Evolutionary conservation across 1,140 invertebrate species (phyloP).

Genomic region (Drosophila lacteicornis): DNA sequence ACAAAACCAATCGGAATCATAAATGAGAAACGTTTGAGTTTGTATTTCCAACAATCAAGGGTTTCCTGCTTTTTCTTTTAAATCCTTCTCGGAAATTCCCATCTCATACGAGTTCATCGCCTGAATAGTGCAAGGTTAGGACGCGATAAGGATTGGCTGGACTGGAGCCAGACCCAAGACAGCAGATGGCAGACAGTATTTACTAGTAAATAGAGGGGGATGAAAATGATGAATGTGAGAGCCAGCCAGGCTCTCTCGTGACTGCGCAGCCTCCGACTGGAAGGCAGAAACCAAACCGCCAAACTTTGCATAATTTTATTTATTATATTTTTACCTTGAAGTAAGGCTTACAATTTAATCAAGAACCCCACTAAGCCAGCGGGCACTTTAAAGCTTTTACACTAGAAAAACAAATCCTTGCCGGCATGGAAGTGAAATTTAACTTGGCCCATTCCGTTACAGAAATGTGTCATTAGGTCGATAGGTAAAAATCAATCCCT

Average conservation of each 20-base stretch:
- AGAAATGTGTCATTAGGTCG: conserved; percentile 11
- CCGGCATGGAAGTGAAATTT: background rate
- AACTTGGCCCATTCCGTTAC: background rate
- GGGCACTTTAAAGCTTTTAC: background rate
- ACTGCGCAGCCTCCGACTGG: conserved; percentile 34
- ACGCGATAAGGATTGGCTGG: conserved; percentile 5
- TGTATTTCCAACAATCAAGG: background rate
- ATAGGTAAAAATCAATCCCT: conserved; percentile 7
- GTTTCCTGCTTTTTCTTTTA: too few relatives aligned
- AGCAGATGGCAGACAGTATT: conserved; percentile 29
- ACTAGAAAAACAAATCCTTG: too few relatives aligned
- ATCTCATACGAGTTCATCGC: background rate
- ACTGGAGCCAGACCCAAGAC: conserved; percentile 22
- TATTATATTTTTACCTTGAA: conserved; percentile 5
- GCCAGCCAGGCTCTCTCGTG: conserved; percentile 14
- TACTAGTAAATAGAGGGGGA: conserved; percentile 37
- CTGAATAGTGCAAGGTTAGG: conserved; percentile 19
- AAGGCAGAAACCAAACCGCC: conserved; percentile 8
- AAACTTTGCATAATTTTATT: conserved; percentile 32
- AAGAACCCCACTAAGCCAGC: background rate
- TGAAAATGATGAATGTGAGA: conserved; percentile 34
- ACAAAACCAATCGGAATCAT: background rate
- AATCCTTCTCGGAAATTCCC: background rate
- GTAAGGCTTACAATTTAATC: conserved; percentile 3
- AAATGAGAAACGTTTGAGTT: background rate